Percentiles rank a stretch among this genome's conserved stretches.
Conservation (phyloP, 1,140 invertebrate species). For the Drosophila sturtevanti region DNA sequence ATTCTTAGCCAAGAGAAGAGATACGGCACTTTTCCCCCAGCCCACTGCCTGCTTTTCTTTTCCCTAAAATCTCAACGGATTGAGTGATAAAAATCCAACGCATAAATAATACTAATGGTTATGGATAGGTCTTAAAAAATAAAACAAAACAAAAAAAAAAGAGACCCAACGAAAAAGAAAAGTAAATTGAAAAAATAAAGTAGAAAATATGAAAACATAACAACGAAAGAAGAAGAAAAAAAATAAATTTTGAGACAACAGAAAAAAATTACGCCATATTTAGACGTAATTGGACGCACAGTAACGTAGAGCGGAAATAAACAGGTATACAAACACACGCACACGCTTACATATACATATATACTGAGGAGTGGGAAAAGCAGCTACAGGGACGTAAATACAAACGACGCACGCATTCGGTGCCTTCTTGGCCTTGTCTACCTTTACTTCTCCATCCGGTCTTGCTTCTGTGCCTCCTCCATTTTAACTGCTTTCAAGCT, state of each 20-base stretch:
- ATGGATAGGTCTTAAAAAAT: constrained; percentile 10
- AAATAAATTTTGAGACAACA: constrained; percentile 38
- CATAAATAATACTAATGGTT: constrained; percentile 58
- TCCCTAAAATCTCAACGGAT: constrained; percentile 13
- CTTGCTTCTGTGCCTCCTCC: constrained; percentile 1
- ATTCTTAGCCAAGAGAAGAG: constrained; percentile 46
- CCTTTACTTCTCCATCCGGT: background rate
- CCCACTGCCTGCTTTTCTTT: no score
- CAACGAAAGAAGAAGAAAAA: constrained; percentile 37
- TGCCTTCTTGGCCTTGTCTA: constrained; percentile 33
- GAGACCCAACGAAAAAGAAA: background rate
- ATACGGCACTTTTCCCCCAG: background rate
- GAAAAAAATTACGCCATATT: constrained; percentile 57
- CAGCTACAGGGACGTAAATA: constrained; percentile 10
- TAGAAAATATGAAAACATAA: constrained; percentile 24
- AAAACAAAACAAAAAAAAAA: constrained; percentile 17
- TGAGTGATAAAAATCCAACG: constrained; percentile 29
- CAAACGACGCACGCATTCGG: constrained; percentile 42
- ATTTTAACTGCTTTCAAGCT: constrained; percentile 20
- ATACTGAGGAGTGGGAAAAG: background rate
- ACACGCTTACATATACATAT: background rate
- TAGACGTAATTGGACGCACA: constrained; percentile 37
- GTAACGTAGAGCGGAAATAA: constrained; percentile 49
- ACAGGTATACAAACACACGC: constrained; percentile 39
- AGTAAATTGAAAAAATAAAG: background rate